These are phyloP conservation scores for Drosophila paucipuncta DNA, from an alignment of 2,888 invertebrate species.

Conservation along the genomic window DNA sequence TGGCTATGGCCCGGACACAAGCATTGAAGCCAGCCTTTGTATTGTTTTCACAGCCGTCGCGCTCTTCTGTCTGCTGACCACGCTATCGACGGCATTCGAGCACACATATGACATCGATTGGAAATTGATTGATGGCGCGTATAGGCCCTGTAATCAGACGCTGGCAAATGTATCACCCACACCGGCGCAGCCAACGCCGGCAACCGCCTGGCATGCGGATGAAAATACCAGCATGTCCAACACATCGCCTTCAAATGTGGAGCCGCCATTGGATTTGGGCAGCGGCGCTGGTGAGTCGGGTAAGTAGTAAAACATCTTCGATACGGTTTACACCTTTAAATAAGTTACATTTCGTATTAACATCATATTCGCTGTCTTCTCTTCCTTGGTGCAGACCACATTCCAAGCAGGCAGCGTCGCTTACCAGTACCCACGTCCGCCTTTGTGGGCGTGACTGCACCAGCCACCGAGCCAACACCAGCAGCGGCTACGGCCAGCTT, in stretches of 20 bases:
- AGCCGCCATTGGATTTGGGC: constrained; percentile 38
- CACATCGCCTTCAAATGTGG: neutral
- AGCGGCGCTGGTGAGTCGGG: constrained; percentile 48
- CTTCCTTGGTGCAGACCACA: constrained; percentile 57
- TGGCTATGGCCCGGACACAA: constrained; percentile 7
- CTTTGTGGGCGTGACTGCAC: constrained; percentile 45
- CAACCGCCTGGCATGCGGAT: constrained; percentile 50
- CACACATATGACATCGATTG: constrained; percentile 85
- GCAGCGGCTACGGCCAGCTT: constrained; percentile 51
- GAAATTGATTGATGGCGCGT: constrained; percentile 78
- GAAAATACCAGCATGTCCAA: constrained; percentile 26
- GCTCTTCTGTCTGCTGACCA: constrained; percentile 87
- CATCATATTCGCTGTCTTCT: neutral
- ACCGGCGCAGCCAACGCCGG: constrained; percentile 41
- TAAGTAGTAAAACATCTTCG: constrained; percentile 33
- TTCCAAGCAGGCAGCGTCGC: constrained; percentile 60
- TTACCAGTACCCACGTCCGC: constrained; percentile 46
- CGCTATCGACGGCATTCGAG: constrained; percentile 89
- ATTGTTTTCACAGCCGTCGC: constrained; percentile 82
- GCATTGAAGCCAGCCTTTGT: constrained; percentile 54
- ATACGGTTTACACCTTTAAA: constrained; percentile 34
- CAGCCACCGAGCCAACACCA: constrained; percentile 40
- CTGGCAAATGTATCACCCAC: constrained; percentile 67
- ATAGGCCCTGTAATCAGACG: constrained; percentile 79
- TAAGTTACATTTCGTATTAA: constrained; percentile 11